Evolutionary conservation across 2,888 invertebrate genomes (phyloP).

Genomic region (Chrysotoxum bicinctum): DNA sequence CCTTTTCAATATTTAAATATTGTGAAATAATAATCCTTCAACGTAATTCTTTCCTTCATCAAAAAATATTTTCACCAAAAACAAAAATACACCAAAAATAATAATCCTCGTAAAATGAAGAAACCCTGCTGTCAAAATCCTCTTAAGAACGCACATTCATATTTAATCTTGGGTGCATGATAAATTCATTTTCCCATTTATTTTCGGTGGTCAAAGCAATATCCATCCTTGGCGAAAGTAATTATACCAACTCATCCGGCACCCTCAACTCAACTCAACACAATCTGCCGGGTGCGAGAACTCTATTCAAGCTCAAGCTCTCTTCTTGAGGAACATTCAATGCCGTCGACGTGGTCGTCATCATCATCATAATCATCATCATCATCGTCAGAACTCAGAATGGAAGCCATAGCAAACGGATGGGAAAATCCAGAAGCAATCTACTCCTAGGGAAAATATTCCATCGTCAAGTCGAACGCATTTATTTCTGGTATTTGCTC

Average conservation of each 20-base stretch:
- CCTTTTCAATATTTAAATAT: too few species aligned
- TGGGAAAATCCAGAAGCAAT: conserved; percentile 6
- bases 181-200: conserved; percentile 44
- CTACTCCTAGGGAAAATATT: conserved; percentile 24
- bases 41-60: too few species aligned
- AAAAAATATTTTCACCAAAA: too few species aligned
- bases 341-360: neutral
- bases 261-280: too few species aligned
- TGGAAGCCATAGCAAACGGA: neutral
- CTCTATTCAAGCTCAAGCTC: conserved; percentile 13
- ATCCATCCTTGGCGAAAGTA: conserved; percentile 45
- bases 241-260: conserved; percentile 54
- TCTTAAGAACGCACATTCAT: conserved; percentile 48
- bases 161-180: conserved; percentile 59
- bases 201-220: conserved; percentile 46
- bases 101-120: conserved; percentile 1
- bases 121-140: conserved; percentile 30
- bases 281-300: neutral
- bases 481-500: conserved; percentile 63
- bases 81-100: neutral
- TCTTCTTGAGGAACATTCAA: neutral
- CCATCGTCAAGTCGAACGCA: conserved; percentile 57
- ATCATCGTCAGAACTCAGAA: neutral
- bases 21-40: too few species aligned
- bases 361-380: neutral